Conservation (phyloP, 1,140 invertebrate species). For the Lepidostoma basale region DNA sequence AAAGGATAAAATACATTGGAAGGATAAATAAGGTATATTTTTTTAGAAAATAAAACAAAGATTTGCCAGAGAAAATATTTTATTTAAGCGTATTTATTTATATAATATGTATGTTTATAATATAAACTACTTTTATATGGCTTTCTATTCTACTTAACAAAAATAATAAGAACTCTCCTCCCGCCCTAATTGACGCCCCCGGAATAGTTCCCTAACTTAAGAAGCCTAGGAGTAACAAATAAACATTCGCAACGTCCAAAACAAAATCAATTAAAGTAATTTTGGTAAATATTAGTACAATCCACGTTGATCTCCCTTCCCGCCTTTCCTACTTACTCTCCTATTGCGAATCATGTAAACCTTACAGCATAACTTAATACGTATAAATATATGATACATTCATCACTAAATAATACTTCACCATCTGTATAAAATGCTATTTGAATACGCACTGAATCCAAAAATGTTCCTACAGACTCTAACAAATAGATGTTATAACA, state of each 20-base stretch:
- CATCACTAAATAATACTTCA: not conserved
- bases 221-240: not conserved
- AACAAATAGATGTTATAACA: too few species aligned
- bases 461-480: too few species aligned
- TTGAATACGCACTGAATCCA: too few species aligned
- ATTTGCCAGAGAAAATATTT: conserved; percentile 62
- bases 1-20: too few species aligned
- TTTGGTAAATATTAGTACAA: conserved; percentile 11
- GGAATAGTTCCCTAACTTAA: not conserved
- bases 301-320: not conserved
- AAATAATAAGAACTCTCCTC: conserved; percentile 30
- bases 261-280: not conserved
- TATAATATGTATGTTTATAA: conserved; percentile 51
- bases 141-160: conserved; percentile 49
- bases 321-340: not conserved
- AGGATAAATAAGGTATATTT: too few species aligned
- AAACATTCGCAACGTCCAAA: not conserved
- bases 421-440: conserved; percentile 1
- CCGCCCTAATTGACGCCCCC: conserved; percentile 6
- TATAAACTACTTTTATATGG: conserved; percentile 58
- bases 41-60: conserved; percentile 56
- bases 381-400: conserved; percentile 5
- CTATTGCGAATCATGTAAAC: conserved; percentile 4
- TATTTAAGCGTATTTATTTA: conserved; percentile 63
- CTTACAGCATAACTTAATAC: not conserved